These are phyloP conservation scores for Zapornia atra DNA, from an alignment of 2,113 vertebrate genomes.

Conservation along the genomic window DNA sequence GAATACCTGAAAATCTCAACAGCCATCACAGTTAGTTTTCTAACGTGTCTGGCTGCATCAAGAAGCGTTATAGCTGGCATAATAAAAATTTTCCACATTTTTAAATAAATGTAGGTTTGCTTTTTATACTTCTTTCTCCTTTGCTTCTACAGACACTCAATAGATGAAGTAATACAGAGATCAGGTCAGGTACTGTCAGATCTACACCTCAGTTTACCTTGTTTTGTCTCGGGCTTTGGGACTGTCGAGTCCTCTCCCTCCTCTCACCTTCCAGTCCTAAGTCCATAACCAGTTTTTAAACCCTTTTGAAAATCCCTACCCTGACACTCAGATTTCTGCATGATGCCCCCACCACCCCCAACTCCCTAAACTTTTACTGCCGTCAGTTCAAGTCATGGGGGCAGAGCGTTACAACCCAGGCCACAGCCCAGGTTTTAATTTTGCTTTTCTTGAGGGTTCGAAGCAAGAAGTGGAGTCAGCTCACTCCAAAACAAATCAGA, in stretches of 20 bases:
- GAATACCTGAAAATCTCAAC: neutral
- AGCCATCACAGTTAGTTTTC: neutral
- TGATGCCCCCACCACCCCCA: no score
- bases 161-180: neutral
- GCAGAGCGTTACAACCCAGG: neutral
- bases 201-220: neutral
- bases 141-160: neutral
- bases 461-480: neutral
- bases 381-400: neutral
- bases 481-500: neutral
- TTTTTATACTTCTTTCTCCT: neutral
- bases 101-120: neutral
- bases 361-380: neutral
- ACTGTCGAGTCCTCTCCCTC: fast-evolving
- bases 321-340: neutral
- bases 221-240: neutral
- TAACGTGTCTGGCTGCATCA: neutral
- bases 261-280: neutral
- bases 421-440: neutral
- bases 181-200: neutral
- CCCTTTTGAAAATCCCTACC: neutral
- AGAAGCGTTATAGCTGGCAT: neutral
- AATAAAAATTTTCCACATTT: neutral
- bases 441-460: neutral
- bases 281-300: neutral